Evolutionary conservation across 2,888 invertebrate genomes (phyloP).

Genomic region (Sipha maydis): DNA sequence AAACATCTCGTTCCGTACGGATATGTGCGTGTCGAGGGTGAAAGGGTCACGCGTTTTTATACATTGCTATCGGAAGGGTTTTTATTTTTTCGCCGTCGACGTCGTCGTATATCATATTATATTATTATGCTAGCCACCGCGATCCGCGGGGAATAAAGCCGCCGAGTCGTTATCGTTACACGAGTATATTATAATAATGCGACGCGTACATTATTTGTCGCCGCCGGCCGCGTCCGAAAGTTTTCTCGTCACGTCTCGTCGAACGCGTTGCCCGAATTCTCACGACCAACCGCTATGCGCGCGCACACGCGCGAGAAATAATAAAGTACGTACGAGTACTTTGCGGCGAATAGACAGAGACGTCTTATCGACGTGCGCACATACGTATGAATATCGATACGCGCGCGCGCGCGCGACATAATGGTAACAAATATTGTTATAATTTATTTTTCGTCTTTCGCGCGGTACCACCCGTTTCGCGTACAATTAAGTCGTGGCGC

Average conservation of each 20-base stretch:
- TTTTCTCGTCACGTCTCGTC: conserved; percentile 13
- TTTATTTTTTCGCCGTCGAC: conserved; percentile 17
- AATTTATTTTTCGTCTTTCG: too few species aligned
- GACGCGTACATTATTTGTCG: neutral
- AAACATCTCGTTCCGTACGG: neutral
- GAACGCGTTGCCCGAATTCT: conserved; percentile 37
- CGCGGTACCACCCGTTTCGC: too few species aligned
- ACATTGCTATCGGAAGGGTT: conserved; percentile 51
- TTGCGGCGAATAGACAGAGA: neutral
- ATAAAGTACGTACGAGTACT: neutral
- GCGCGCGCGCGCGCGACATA: too few species aligned
- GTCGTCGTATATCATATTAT: conserved; percentile 46
- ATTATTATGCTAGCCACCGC: neutral
- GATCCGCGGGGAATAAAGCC: conserved; percentile 46
- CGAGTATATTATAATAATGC: conserved; percentile 2
- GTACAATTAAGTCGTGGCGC: too few species aligned
- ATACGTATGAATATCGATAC: too few species aligned
- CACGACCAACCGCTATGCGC: neutral
- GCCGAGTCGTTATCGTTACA: conserved; percentile 34
- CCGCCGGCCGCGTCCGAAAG: conserved; percentile 11
- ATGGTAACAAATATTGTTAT: too few species aligned
- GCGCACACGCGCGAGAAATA: too few species aligned
- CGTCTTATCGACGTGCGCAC: neutral
- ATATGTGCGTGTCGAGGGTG: neutral
- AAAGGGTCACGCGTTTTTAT: conserved; percentile 26